Base-by-base conservation (phyloP, 2,888 invertebrate species). In the Zaprionus lineosus region DNA sequence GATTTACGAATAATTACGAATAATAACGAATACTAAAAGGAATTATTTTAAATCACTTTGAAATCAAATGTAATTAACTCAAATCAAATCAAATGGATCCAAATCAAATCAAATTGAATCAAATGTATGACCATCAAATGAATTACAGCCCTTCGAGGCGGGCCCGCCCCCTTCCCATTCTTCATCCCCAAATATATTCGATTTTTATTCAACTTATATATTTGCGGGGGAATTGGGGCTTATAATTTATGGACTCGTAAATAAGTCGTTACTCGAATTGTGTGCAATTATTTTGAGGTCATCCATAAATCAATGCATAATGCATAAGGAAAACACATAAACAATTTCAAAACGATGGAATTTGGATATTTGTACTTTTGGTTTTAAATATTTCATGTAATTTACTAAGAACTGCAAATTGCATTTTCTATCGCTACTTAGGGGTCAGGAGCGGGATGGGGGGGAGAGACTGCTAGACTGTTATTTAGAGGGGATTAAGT, bases 211-310 rank as follows among this genome's bases (percentile, higher is more conserved):
- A n/a, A n/a, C n/a, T n/a, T n/a, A n/a, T n/a, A n/a, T n/a, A n/a
- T n/a, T n/a, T n/a, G n/a, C n/a, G n/a, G n/a, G n/a, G n/a, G n/a
- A n/a, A n/a, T n/a, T n/a, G n/a, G n/a, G n/a, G n/a, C n/a, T 11
- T 46, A 24, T 29, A 66, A 39, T 60, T 47, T 39, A 74, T 15
- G 41, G 21, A 51, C 34, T 51, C 29, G 44, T 19, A 34, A 51
- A 69, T 56, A 47, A 14, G 50, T 64, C 56, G n/a, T n/a, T n/a
- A n/a, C n/a, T n/a, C n/a, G 51, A 65, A 66, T 64, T 74, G 50
- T 52, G 50, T 71, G 77, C 77, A 81, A 75, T 81, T 84, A 76
- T 84, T 81, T 58, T 19, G 28, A 52, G 64, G 73, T 55, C 59
- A 50, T 51, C n/a, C 24, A 61, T 62, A 67, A 61, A 56, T 68